These are phyloP conservation scores for Uromys caudimaculatus DNA, from an alignment of 2,797 vertebrate species.

Conservation along the genomic window DNA sequence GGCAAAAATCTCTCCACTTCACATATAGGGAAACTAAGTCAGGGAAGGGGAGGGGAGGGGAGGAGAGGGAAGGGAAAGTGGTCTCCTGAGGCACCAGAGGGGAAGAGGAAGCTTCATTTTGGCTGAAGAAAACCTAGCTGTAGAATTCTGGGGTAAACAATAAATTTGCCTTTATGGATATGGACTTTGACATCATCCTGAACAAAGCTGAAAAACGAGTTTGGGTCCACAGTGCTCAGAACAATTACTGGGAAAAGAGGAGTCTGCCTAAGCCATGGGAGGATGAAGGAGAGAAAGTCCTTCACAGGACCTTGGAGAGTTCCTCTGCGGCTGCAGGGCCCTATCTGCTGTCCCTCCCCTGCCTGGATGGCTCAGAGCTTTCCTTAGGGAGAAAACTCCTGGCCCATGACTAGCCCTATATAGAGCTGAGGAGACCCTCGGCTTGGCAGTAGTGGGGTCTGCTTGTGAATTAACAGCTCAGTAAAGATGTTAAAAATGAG, in stretches of 20 bases:
- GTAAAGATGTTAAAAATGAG: background rate
- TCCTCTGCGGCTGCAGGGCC: accelerated
- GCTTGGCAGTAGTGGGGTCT: background rate
- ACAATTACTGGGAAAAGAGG: background rate
- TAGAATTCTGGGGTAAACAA: background rate
- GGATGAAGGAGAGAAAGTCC: too few species aligned
- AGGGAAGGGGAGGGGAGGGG: background rate
- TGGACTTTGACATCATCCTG: background rate
- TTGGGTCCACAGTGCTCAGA: background rate
- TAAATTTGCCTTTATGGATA: background rate
- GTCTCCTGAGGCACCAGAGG: background rate
- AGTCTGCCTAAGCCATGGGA: background rate
- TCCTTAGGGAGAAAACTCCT: background rate
- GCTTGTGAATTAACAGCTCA: background rate
- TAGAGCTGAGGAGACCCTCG: background rate
- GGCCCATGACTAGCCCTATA: background rate
- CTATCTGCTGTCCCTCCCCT: too few species aligned
- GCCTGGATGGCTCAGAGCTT: background rate
- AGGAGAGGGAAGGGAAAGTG: background rate
- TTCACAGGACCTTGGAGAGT: background rate
- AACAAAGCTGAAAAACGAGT: background rate
- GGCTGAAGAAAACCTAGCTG: background rate
- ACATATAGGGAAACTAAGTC: background rate
- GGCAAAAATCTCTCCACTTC: background rate
- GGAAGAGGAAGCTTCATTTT: background rate